phyloP scores from a whole-genome alignment of 2,888 invertebrate species.

The Diadegma fenestrale region DNA sequence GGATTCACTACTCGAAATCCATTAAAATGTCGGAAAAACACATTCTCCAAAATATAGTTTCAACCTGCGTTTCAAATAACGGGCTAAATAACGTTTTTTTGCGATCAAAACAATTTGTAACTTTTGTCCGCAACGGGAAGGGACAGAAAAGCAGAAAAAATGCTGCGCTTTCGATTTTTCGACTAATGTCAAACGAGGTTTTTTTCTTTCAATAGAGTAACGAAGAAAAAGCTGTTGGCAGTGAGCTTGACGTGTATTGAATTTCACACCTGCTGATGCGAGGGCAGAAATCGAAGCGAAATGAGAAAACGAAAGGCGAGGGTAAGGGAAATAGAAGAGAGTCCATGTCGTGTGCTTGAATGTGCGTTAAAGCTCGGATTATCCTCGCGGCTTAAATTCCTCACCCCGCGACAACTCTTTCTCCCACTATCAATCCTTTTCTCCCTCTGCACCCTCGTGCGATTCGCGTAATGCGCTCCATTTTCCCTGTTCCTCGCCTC shows the following conservation, averaged over 20 bases:
- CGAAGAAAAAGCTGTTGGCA: constrained; percentile 21
- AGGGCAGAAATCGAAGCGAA: constrained; percentile 54
- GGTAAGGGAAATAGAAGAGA: constrained; percentile 63
- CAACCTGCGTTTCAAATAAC: not conserved
- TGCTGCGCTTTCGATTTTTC: not conserved
- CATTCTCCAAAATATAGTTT: not conserved
- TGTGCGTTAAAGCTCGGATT: constrained; percentile 79
- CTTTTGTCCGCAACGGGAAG: not conserved
- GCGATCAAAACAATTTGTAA: not conserved
- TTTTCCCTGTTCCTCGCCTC: constrained; percentile 30
- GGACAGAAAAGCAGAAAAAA: not conserved
- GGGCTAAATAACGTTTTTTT: not conserved
- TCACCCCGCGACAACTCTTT: constrained; percentile 45
- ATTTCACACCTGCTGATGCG: constrained; percentile 49
- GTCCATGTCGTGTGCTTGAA: constrained; percentile 74
- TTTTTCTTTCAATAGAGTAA: constrained; percentile 8
- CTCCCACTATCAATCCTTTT: not conserved
- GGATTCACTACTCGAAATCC: not conserved
- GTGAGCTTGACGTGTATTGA: constrained; percentile 30
- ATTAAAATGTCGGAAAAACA: not conserved
- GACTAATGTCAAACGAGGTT: not conserved
- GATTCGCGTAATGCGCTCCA: constrained; percentile 50
- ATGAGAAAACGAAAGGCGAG: constrained; percentile 43
- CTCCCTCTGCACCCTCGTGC: not conserved
- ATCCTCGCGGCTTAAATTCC: constrained; percentile 77